Percentiles rank a stretch among this genome's conserved stretches.
These are phyloP conservation scores for Tiliacea citrago DNA, from an alignment of 2,888 invertebrate species.

Conservation along the genomic window DNA sequence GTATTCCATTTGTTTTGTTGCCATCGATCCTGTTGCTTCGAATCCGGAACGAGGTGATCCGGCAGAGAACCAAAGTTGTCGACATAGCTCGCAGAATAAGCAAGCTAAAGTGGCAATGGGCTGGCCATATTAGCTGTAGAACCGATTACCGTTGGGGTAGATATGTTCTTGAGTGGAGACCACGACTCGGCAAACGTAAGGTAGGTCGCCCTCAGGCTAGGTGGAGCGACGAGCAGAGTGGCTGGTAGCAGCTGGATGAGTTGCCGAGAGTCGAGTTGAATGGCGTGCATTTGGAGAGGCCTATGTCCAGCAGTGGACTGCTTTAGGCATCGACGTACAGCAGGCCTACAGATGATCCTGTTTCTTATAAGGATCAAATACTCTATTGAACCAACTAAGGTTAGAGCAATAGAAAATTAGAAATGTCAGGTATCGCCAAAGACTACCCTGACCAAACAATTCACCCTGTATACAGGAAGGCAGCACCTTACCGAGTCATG, in stretches of 20 bases:
- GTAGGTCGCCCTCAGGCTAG: background rate
- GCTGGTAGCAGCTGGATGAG: background rate
- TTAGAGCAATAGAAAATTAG: too few species aligned
- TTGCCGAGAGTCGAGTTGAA: background rate
- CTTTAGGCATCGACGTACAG: background rate
- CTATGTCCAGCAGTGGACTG: background rate
- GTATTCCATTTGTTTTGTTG: too few species aligned
- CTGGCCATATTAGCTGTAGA: background rate
- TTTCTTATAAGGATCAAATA: too few species aligned
- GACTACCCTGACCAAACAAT: background rate
- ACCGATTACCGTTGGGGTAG: background rate
- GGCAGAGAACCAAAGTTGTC: too few species aligned
- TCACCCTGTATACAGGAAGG: background rate
- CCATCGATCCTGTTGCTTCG: background rate
- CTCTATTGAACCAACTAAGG: too few species aligned
- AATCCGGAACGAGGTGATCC: too few species aligned
- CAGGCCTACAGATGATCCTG: too few species aligned
- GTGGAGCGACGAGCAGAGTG: background rate
- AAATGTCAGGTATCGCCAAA: background rate
- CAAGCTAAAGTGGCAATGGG: background rate
- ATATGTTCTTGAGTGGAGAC: background rate
- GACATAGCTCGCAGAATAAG: background rate
- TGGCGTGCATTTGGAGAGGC: background rate
- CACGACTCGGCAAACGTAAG: background rate
- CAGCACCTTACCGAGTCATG: conserved; percentile 15